These are phyloP conservation scores for Galeopterus variegatus DNA, from an alignment of 2,113 vertebrate species.

Conservation along the genomic window DNA sequence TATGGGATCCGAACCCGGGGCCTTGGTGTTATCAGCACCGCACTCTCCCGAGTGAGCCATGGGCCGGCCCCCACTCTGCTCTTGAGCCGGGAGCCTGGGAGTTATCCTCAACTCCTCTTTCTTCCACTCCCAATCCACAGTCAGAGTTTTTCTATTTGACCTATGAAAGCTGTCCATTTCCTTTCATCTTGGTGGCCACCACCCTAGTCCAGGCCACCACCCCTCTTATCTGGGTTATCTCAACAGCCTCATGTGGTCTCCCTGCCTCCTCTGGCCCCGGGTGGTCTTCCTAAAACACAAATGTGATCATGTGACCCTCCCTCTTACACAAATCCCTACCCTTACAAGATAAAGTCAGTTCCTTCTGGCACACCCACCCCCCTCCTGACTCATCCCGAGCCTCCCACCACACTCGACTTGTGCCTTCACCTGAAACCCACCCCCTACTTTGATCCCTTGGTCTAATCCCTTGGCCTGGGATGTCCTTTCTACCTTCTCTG, in stretches of 20 bases:
- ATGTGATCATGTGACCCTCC: neutral
- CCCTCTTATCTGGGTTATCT: neutral
- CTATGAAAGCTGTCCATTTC: neutral
- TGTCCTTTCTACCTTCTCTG: neutral
- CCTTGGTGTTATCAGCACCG: too few species aligned
- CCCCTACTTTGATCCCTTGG: fast-evolving
- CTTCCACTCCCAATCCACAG: neutral
- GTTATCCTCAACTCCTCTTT: too few species aligned
- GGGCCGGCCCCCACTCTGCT: fast-evolving
- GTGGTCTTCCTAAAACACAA: neutral
- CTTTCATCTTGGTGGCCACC: neutral
- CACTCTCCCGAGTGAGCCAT: too few species aligned
- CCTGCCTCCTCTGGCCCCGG: neutral
- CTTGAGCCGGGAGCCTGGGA: neutral
- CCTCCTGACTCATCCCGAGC: neutral
- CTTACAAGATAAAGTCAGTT: neutral
- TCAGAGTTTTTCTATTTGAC: neutral
- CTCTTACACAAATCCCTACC: neutral
- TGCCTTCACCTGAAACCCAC: neutral
- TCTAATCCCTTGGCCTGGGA: neutral
- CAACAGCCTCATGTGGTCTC: neutral
- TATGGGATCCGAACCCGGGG: too few species aligned
- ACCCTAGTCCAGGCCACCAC: neutral
- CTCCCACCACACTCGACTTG: neutral
- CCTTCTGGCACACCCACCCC: neutral